Base-by-base conservation (phyloP, 2,113 vertebrate species). In the Boleophthalmus pectinirostris region DNA sequence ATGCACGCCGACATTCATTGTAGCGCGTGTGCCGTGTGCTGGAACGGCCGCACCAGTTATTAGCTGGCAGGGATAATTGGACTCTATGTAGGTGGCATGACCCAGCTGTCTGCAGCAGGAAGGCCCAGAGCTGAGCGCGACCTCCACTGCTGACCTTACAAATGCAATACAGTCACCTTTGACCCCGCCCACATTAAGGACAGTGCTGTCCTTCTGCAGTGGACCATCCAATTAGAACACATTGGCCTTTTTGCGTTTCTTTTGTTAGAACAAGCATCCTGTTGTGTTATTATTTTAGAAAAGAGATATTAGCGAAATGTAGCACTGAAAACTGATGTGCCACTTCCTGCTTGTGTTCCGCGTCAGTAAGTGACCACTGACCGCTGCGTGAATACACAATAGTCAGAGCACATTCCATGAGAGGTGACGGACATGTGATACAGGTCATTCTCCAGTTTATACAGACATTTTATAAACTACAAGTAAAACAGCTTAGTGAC, bases 11-110 rank as follows among this genome's bases (percentile, higher is more conserved):
- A 47, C 58, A 58, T 53, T 56, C 67, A 69, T 81, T 81, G 79
- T 79, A 33, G 67, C 45, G 60, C 20, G 73, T 73, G 71, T 67
- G 80, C 66, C 69, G 68, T 49, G 66, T 71, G 33, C 81, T 45
- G 79, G 81, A 86, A 87, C 68, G 66, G 78, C 68, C 67, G 61
- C 78, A 90, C 81, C 82, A 66, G 89, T 92, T 90, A 90, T 92
- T 92, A 90, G 87, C 83, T 90, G 90, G 82, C 87, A 87, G 83
- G 90, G 90, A 91, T 91, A 91, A 91, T 91, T 92, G 87, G 87
- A 82, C 80, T 90, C 91, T 78, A 89, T 90, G 91, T 92, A 90
- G 91, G 91, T 92, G 91, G 91, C 91, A 90, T 92, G 89, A 92
- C 90, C 89, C 80, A 79, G 85, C 89, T 92, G 89, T 90, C 89